Conservation (phyloP, 2,888 invertebrate genomes). For the Electrophaes corylata region DNA sequence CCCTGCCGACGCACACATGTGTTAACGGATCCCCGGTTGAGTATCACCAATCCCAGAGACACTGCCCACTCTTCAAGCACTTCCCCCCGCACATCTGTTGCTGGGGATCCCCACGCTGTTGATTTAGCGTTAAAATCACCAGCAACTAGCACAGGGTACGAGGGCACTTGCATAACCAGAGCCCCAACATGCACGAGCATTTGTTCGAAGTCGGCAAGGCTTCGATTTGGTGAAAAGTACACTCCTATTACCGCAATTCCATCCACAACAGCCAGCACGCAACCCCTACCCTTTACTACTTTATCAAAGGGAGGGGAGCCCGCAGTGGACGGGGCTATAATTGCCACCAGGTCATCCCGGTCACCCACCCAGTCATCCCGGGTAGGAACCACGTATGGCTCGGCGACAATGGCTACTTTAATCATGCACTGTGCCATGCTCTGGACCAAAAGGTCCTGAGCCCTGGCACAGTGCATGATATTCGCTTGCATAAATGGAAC, state of each 20-base stretch:
- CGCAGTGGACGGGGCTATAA: background rate
- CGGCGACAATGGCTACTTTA: background rate
- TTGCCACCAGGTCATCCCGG: background rate
- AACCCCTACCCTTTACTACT: background rate
- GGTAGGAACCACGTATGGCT: background rate
- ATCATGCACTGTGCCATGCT: background rate
- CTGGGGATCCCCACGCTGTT: background rate
- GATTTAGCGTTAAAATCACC: too few relatives aligned
- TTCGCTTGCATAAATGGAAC: background rate
- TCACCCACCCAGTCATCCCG: background rate
- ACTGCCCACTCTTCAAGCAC: background rate
- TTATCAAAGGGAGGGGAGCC: background rate
- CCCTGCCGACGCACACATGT: slow-evolving; percentile 6
- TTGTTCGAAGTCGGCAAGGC: background rate
- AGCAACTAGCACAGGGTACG: background rate
- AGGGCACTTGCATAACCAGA: background rate
- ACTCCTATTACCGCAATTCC: background rate
- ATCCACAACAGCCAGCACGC: background rate
- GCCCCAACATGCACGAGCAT: background rate
- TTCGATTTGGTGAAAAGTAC: background rate
- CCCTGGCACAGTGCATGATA: background rate
- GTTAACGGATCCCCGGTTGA: background rate
- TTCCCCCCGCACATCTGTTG: background rate
- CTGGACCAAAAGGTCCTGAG: background rate
- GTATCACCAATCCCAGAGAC: background rate